phyloP scores from a whole-genome alignment of 1,140 invertebrate genomes.

The Drosophila funebris region DNA sequence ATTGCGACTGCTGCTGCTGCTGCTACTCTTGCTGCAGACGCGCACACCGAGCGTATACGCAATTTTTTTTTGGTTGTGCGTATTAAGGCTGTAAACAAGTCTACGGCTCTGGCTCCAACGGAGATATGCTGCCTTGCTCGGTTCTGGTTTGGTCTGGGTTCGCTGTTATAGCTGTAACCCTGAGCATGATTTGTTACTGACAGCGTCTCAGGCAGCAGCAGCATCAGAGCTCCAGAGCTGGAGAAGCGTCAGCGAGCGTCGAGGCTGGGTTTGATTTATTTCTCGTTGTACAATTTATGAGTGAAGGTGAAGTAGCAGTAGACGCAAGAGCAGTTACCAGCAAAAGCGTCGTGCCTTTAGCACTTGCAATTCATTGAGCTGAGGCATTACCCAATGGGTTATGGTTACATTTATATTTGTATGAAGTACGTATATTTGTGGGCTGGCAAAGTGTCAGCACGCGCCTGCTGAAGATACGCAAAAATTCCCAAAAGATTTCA shows the following conservation, averaged over 20 bases:
- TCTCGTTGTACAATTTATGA: conserved; percentile 79
- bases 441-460: conserved; percentile 46
- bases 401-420: conserved; percentile 28
- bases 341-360: neutral
- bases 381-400: conserved; percentile 60
- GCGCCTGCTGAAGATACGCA: conserved; percentile 68
- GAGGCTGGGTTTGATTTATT: conserved; percentile 81
- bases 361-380: conserved; percentile 55
- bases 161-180: conserved; percentile 55
- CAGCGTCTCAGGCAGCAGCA: conserved; percentile 73
- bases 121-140: conserved; percentile 24
- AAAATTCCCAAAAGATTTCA: conserved; percentile 74
- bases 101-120: conserved; percentile 58
- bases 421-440: conserved; percentile 27
- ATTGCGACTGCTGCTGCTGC: no score
- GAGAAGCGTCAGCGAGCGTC: conserved; percentile 17
- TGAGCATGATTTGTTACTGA: conserved; percentile 82
- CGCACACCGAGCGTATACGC: conserved; percentile 64
- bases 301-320: conserved; percentile 72
- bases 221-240: conserved; percentile 5
- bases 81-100: conserved; percentile 79
- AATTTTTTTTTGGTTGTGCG: conserved; percentile 62
- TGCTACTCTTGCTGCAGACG: conserved; percentile 31
- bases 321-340: conserved; percentile 15
- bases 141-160: conserved; percentile 3